Evolutionary conservation across 2,888 invertebrate genomes (phyloP).

Genomic region (Clistopyga incitator): DNA sequence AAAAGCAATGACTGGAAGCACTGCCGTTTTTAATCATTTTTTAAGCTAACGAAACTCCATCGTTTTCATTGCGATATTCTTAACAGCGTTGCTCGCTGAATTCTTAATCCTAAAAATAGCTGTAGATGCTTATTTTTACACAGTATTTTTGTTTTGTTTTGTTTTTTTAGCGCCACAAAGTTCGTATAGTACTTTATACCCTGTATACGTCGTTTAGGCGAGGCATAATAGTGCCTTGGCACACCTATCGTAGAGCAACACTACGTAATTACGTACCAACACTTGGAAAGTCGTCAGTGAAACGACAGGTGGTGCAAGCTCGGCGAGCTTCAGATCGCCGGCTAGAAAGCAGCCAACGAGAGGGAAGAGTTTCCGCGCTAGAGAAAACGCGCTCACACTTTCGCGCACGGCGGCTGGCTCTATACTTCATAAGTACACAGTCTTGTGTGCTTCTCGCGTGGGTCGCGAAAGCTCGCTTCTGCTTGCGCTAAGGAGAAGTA

Average conservation of each 20-base stretch:
- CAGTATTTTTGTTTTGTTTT: constrained; percentile 17
- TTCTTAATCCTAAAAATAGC: constrained; percentile 42
- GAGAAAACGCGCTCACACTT: constrained; percentile 32
- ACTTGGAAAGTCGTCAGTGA: constrained; percentile 28
- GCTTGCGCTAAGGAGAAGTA: constrained; percentile 67
- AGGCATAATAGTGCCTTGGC: constrained; percentile 18
- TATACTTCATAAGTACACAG: constrained; percentile 32
- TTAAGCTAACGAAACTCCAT: constrained; percentile 12
- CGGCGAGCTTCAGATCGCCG: constrained; percentile 41
- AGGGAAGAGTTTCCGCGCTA: constrained; percentile 33
- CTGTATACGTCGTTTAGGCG: constrained; percentile 23
- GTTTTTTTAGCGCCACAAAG: constrained; percentile 3
- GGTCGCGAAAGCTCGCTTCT: constrained; percentile 67
- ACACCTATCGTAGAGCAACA: background rate
- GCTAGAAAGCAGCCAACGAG: constrained; percentile 27
- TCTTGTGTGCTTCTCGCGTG: constrained; percentile 64
- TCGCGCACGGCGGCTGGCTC: constrained; percentile 34
- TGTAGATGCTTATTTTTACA: constrained; percentile 45
- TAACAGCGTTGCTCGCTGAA: constrained; percentile 19
- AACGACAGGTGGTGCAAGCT: constrained; percentile 37
- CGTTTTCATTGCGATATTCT: constrained; percentile 18
- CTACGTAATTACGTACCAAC: constrained; percentile 8
- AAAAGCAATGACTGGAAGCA: constrained; percentile 9
- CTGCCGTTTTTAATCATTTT: constrained; percentile 19
- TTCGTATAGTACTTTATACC: constrained; percentile 6